Percentiles rank a stretch among this genome's conserved stretches.
phyloP scores from a whole-genome alignment of 2,797 vertebrate species.

The Catostomus latipinnis region DNA sequence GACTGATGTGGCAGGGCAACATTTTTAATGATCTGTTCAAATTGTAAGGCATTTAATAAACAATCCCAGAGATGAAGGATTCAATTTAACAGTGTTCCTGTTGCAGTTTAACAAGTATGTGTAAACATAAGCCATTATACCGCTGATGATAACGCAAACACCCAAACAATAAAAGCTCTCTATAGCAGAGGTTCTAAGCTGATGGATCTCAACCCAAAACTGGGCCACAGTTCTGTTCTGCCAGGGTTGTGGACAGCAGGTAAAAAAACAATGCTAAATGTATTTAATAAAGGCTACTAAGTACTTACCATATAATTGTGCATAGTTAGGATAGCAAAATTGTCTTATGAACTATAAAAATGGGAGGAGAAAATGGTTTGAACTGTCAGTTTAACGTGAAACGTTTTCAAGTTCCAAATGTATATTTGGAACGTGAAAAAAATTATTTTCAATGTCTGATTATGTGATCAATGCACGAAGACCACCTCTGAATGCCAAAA shows the following conservation, averaged over 20 bases:
- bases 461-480: no score
- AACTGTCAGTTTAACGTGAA: no score
- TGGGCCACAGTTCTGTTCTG: background rate
- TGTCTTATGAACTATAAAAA: no score
- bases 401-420: no score
- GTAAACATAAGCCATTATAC: constrained; percentile 65
- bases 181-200: constrained; percentile 16
- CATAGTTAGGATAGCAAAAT: background rate
- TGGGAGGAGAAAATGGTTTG: no score
- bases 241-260: background rate
- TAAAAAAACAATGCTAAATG: background rate
- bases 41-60: constrained; percentile 56
- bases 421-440: no score
- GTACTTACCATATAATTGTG: background rate
- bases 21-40: constrained; percentile 60
- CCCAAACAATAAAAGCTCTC: constrained; percentile 47
- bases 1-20: constrained; percentile 29
- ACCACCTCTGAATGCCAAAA: no score
- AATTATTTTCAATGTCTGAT: no score
- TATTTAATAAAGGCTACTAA: background rate
- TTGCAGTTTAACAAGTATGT: constrained; percentile 70
- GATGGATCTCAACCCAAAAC: constrained; percentile 43
- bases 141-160: constrained; percentile 47
- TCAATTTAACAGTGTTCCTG: constrained; percentile 63
- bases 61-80: constrained; percentile 58